phyloP scores from a whole-genome alignment of 2,113 vertebrate genomes.

The Holacanthus passer region DNA sequence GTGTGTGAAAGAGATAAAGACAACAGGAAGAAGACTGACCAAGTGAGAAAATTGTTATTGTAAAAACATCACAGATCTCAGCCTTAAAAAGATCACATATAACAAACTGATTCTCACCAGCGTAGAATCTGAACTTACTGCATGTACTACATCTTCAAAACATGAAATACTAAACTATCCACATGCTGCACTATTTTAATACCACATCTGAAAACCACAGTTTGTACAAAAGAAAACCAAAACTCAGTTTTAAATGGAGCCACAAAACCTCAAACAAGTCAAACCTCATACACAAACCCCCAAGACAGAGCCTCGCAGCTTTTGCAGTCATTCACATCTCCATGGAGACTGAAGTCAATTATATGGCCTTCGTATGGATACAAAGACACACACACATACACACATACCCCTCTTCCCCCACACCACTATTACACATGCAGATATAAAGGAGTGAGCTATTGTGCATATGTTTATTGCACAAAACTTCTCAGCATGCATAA shows the following conservation, averaged over 20 bases:
- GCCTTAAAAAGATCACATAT: neutral
- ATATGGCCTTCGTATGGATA: constrained; percentile 58
- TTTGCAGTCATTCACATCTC: constrained; percentile 63
- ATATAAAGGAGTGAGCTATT: neutral
- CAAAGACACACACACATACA: constrained; percentile 28
- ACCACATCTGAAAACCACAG: neutral
- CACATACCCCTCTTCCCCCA: constrained; percentile 9
- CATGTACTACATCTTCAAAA: neutral
- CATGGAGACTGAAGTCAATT: constrained; percentile 75
- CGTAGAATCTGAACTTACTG: neutral
- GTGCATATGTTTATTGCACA: neutral
- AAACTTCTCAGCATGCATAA: neutral
- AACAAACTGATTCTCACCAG: neutral
- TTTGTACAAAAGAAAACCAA: constrained; percentile 7
- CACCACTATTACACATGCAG: neutral
- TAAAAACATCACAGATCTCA: neutral
- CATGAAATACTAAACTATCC: neutral
- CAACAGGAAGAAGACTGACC: neutral
- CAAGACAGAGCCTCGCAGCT: constrained; percentile 22
- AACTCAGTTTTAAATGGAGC: constrained; percentile 16
- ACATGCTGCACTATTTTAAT: neutral
- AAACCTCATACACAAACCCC: constrained; percentile 42
- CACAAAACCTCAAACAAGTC: constrained; percentile 24
- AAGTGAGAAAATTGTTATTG: neutral
- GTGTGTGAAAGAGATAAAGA: neutral